phyloP scores from a whole-genome alignment of 2,888 invertebrate species.

The Dioctria rufipes region DNA sequence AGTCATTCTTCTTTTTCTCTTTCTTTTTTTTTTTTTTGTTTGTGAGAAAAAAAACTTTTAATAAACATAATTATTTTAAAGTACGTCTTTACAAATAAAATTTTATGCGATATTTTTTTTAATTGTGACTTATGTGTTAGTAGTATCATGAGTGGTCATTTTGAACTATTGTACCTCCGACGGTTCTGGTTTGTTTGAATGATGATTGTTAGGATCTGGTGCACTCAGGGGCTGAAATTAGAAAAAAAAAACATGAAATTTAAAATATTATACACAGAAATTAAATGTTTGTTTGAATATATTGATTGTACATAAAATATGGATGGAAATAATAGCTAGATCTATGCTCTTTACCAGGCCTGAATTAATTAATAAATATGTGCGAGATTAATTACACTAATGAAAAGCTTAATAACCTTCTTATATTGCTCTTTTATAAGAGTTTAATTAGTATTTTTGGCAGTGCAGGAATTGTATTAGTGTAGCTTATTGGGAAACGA shows the following conservation, averaged over 20 bases:
- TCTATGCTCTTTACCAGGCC: too few relatives aligned
- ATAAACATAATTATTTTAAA: slow-evolving; percentile 43
- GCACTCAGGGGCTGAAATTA: slow-evolving; percentile 83
- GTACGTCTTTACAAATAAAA: slow-evolving; percentile 51
- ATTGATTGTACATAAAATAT: too few relatives aligned
- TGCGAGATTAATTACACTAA: too few relatives aligned
- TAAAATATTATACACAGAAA: not conserved
- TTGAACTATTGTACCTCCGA: slow-evolving; percentile 84
- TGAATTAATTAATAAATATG: too few relatives aligned
- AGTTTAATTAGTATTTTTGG: too few relatives aligned
- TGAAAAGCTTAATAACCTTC: too few relatives aligned
- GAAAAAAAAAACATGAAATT: slow-evolving; percentile 55
- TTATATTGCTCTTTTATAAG: too few relatives aligned
- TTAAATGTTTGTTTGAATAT: too few relatives aligned
- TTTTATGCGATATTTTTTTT: slow-evolving; percentile 51
- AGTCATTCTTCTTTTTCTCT: slow-evolving; percentile 14
- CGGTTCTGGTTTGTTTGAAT: slow-evolving; percentile 84
- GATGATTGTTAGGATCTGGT: slow-evolving; percentile 87
- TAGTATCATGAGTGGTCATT: slow-evolving; percentile 56
- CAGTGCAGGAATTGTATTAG: too few relatives aligned
- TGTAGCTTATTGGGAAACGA: too few relatives aligned
- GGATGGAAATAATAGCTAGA: too few relatives aligned
- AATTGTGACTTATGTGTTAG: slow-evolving; percentile 52
- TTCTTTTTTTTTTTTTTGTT: too few relatives aligned
- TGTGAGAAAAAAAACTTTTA: slow-evolving; percentile 19